These are phyloP conservation scores for Hemitrygon akajei DNA, from an alignment of 2,797 vertebrate genomes.

Conservation along the genomic window DNA sequence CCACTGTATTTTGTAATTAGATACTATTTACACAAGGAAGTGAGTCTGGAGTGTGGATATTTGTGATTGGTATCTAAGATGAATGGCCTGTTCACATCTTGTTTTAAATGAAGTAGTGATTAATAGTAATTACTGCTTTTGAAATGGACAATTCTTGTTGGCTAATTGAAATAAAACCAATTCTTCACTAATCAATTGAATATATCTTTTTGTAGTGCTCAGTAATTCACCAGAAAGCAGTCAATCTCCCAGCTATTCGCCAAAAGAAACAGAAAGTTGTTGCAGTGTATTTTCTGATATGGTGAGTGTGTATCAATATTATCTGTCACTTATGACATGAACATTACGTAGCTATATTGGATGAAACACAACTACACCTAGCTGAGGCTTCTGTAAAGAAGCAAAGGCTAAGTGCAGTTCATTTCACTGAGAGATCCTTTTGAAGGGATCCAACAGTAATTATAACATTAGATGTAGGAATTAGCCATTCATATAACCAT, in stretches of 20 bases:
- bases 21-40: background rate
- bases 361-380: background rate
- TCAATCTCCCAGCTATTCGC: slow-evolving; percentile 55
- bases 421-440: too few species aligned
- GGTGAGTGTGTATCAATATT: slow-evolving; percentile 51
- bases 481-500: too few species aligned
- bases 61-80: slow-evolving; percentile 47
- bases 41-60: slow-evolving; percentile 32
- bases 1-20: background rate
- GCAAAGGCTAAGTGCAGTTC: too few species aligned
- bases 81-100: background rate
- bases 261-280: slow-evolving; percentile 50
- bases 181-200: background rate
- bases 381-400: too few species aligned
- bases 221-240: slow-evolving; percentile 43
- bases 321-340: background rate
- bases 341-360: background rate
- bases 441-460: too few species aligned
- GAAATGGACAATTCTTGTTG: background rate
- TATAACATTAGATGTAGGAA: too few species aligned
- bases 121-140: background rate
- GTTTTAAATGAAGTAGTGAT: background rate
- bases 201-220: slow-evolving; percentile 44
- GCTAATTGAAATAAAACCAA: background rate
- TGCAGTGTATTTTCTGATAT: slow-evolving; percentile 56